Conservation (phyloP, 2,888 invertebrate genomes). For the Ochropacha duplaris region DNA sequence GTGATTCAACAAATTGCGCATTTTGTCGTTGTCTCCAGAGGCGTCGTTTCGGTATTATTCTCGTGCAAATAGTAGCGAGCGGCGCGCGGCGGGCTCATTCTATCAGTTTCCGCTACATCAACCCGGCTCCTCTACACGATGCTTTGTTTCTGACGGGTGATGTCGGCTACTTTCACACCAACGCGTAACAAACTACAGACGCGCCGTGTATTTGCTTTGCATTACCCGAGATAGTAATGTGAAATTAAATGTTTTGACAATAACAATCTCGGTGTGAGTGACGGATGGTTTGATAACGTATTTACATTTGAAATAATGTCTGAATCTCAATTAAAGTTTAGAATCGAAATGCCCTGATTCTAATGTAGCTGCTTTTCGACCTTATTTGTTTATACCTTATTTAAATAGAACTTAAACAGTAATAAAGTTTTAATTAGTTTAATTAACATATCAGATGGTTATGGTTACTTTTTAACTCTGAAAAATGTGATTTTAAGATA, state of each 20-base stretch:
- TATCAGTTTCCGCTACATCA: constrained; percentile 64
- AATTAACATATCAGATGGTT: no score
- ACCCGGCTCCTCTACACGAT: constrained; percentile 32
- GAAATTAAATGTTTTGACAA: constrained; percentile 4
- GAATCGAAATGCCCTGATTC: constrained; percentile 10
- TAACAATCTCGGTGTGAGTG: constrained; percentile 21
- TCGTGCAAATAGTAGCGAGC: constrained; percentile 46
- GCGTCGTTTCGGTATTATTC: constrained; percentile 40
- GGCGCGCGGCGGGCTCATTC: constrained; percentile 43
- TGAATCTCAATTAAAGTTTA: constrained; percentile 26
- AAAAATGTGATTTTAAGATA: neutral
- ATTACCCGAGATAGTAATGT: neutral
- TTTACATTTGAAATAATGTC: constrained; percentile 22
- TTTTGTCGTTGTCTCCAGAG: constrained; percentile 43
- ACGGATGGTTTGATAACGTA: constrained; percentile 15
- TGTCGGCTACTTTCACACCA: constrained; percentile 37
- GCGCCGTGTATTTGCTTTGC: neutral
- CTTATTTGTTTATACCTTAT: no score
- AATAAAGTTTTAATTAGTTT: no score
- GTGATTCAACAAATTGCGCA: constrained; percentile 54
- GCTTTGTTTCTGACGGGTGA: constrained; percentile 50
- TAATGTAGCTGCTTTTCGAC: neutral
- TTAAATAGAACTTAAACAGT: no score
- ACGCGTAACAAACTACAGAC: constrained; percentile 13
- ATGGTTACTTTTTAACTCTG: no score